phyloP scores from a whole-genome alignment of 2,888 invertebrate genomes.

The Desoria tigrina region DNA sequence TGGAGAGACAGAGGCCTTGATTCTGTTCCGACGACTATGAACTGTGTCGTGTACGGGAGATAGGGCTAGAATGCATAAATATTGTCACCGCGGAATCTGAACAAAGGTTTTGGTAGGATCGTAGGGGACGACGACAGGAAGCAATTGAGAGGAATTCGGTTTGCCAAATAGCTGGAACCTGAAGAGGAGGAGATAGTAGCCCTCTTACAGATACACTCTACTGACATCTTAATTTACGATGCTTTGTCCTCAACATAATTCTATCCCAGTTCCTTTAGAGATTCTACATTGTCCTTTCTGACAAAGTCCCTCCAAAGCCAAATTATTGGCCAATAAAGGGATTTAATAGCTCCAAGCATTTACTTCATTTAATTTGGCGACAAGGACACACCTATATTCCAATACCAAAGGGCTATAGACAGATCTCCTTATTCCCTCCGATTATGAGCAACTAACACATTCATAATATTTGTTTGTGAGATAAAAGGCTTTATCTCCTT shows the following conservation, averaged over 20 bases:
- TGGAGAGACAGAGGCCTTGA: too few relatives aligned
- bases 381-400: too few relatives aligned
- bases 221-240: slow-evolving; percentile 23
- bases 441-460: too few relatives aligned
- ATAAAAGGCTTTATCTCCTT: too few relatives aligned
- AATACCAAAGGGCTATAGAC: too few relatives aligned
- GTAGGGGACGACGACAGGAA: slow-evolving; percentile 10
- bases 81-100: slow-evolving; percentile 3
- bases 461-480: too few relatives aligned
- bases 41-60: not conserved
- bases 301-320: slow-evolving; percentile 5
- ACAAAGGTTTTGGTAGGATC: not conserved
- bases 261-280: not conserved
- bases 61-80: slow-evolving; percentile 5
- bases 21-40: too few relatives aligned
- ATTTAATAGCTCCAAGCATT: slow-evolving; percentile 16
- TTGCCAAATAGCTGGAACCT: slow-evolving; percentile 4
- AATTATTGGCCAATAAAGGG: slow-evolving; percentile 18
- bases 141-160: slow-evolving; percentile 11
- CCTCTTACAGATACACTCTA: slow-evolving; percentile 12
- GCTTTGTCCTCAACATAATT: slow-evolving; percentile 14
- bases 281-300: not conserved
- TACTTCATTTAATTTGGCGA: too few relatives aligned
- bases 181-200: slow-evolving; percentile 4
- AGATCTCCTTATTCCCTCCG: too few relatives aligned